These are phyloP conservation scores for Macrotus californicus DNA, from an alignment of 2,113 vertebrate genomes.

Conservation along the genomic window DNA sequence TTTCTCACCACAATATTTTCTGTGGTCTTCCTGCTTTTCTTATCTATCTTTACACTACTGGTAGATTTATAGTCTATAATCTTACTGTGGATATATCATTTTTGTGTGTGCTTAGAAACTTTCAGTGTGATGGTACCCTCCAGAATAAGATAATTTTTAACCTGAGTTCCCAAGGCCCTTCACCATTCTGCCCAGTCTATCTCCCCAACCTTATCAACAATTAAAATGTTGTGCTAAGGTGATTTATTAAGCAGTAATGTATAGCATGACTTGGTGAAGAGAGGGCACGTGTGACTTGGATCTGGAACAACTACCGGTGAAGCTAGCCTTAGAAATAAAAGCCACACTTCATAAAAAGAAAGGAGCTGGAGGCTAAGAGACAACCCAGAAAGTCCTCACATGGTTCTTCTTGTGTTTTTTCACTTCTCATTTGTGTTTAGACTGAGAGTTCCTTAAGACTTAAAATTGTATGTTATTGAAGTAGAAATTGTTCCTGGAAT, in stretches of 20 bases:
- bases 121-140: not conserved
- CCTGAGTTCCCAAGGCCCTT: not conserved
- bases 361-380: not conserved
- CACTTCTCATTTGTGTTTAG: not conserved
- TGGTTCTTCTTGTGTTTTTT: not conserved
- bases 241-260: not conserved
- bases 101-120: conserved; percentile 3
- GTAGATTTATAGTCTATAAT: not conserved
- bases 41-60: not conserved
- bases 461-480: not conserved
- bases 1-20: not conserved
- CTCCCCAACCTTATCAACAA: not conserved
- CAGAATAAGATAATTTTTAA: not conserved
- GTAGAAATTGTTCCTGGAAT: conserved; percentile 2
- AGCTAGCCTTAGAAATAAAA: not conserved
- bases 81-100: not conserved
- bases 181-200: not conserved
- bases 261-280: not conserved
- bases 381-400: not conserved
- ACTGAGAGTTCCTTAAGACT: not conserved
- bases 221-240: not conserved
- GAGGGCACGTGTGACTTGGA: not conserved
- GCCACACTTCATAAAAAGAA: not conserved
- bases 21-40: not conserved
- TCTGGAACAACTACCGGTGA: not conserved